A percentile compares a stretch with the other conserved stretches of the same genome.
These are phyloP conservation scores for Anthonomus grandis DNA, from an alignment of 1,140 invertebrate genomes.

Conservation along the genomic window DNA sequence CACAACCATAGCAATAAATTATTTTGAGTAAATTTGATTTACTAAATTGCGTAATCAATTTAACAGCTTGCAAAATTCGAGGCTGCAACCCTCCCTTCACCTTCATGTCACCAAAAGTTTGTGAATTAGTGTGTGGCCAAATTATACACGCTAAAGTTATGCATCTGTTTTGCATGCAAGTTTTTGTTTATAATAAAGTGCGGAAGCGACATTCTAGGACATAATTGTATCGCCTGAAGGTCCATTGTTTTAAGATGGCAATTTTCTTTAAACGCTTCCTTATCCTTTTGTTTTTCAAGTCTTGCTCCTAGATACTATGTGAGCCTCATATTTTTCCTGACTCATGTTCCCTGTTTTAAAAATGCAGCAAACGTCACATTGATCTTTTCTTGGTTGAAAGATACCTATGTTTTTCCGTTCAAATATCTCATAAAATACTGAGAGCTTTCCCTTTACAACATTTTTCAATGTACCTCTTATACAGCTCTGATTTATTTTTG, in stretches of 20 bases:
- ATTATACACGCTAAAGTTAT: too few relatives aligned
- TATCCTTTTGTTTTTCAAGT: neutral
- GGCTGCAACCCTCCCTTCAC: neutral
- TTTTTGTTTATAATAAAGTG: too few relatives aligned
- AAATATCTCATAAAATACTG: neutral
- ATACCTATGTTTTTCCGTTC: neutral
- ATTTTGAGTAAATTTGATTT: neutral
- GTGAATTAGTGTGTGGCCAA: neutral
- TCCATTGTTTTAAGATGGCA: neutral
- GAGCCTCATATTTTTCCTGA: neutral
- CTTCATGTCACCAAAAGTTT: neutral
- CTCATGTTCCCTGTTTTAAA: neutral
- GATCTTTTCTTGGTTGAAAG: neutral
- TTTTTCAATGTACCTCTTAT: too few relatives aligned
- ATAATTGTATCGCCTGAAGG: neutral
- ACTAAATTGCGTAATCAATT: neutral
- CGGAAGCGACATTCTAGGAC: neutral
- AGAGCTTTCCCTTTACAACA: too few relatives aligned
- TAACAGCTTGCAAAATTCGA: neutral
- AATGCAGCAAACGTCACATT: neutral
- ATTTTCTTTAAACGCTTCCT: neutral
- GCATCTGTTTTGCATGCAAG: too few relatives aligned
- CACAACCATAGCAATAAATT: constrained; percentile 1
- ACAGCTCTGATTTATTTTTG: neutral
- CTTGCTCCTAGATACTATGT: neutral